These are phyloP conservation scores for Drosophila hamatofila DNA, from an alignment of 2,888 invertebrate genomes.

Conservation along the genomic window DNA sequence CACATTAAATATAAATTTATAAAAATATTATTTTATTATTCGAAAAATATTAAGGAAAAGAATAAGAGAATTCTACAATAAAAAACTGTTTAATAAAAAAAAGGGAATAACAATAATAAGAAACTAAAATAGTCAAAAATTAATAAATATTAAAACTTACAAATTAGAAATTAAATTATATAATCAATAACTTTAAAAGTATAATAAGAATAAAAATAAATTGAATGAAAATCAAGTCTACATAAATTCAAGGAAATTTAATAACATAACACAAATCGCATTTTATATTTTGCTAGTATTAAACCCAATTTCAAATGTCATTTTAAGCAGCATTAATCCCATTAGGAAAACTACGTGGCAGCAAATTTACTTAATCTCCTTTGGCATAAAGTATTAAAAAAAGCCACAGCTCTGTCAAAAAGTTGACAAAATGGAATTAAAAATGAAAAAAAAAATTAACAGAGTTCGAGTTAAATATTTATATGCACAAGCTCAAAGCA, in stretches of 20 bases:
- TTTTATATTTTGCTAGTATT: background rate
- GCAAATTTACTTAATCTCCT: background rate
- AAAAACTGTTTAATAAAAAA: too few relatives aligned
- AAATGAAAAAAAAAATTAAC: background rate
- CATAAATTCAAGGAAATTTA: background rate
- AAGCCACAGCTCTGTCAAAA: conserved; percentile 7
- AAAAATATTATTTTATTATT: too few relatives aligned
- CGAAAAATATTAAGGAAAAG: too few relatives aligned
- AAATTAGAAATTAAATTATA: background rate
- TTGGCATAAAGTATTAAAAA: conserved; percentile 9
- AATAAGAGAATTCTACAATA: too few relatives aligned
- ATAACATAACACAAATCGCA: background rate
- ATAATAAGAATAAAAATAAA: background rate
- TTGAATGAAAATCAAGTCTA: background rate
- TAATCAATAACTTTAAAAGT: too few relatives aligned
- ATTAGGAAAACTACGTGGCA: background rate
- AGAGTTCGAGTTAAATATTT: conserved; percentile 15
- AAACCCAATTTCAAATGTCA: background rate
- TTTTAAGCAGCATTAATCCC: background rate
- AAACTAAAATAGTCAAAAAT: too few relatives aligned
- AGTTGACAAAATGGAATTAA: conserved; percentile 18
- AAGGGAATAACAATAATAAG: too few relatives aligned
- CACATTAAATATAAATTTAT: too few relatives aligned
- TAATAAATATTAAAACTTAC: background rate
- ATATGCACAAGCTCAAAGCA: conserved; percentile 43